A percentile compares a stretch with the other conserved stretches of the same genome.
phyloP scores from a whole-genome alignment of 2,888 invertebrate species.

The Athetis lepigone region DNA sequence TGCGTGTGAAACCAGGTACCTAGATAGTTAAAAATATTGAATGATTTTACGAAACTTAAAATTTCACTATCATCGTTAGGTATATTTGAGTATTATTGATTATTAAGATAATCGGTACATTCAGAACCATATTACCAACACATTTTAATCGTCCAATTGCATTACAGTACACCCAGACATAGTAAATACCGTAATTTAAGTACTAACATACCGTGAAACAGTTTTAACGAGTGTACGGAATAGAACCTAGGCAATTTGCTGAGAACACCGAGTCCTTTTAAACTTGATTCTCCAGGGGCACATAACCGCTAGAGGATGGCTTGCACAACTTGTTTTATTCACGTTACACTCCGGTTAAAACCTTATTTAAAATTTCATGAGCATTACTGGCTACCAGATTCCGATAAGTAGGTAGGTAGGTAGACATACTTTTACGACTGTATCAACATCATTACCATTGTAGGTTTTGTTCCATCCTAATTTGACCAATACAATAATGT shows the following conservation, averaged over 20 bases:
- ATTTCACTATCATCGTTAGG: too few relatives aligned
- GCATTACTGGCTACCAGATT: slow-evolving; percentile 27
- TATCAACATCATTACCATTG: too few relatives aligned
- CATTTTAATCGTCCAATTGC: slow-evolving; percentile 3
- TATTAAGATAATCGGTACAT: too few relatives aligned
- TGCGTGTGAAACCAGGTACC: too few relatives aligned
- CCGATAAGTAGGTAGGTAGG: slow-evolving; percentile 9
- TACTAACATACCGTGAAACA: slow-evolving; percentile 66
- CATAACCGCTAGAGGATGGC: slow-evolving; percentile 70
- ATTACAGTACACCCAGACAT: neutral
- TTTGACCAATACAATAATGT: too few relatives aligned
- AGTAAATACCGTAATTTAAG: slow-evolving; percentile 40
- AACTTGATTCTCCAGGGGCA: slow-evolving; percentile 80
- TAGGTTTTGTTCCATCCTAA: too few relatives aligned
- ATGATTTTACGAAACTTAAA: too few relatives aligned
- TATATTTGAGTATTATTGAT: too few relatives aligned
- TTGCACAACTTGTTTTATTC: slow-evolving; percentile 63
- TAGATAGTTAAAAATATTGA: too few relatives aligned
- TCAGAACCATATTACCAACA: too few relatives aligned
- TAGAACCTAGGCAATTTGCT: slow-evolving; percentile 79
- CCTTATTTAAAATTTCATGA: slow-evolving; percentile 55
- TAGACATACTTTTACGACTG: neutral
- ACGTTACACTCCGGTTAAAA: slow-evolving; percentile 48
- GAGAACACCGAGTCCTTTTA: slow-evolving; percentile 80
- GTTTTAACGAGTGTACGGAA: slow-evolving; percentile 67